A percentile compares a stretch with the other conserved stretches of the same genome.
phyloP scores from a whole-genome alignment of 2,797 vertebrate species.

The Sebastes steindachneri region DNA sequence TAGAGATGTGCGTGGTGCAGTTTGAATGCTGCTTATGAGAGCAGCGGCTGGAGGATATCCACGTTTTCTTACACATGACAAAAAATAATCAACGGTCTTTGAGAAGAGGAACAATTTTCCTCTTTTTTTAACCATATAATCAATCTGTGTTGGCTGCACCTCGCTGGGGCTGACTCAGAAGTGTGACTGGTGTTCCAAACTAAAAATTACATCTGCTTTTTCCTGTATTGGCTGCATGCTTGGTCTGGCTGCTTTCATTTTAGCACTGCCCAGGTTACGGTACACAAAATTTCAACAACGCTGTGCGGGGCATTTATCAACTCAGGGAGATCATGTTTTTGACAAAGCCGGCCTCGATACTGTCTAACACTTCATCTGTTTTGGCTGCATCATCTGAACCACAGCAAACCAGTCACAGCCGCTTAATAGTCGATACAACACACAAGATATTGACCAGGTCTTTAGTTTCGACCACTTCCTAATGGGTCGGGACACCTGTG shows the following conservation, averaged over 20 bases:
- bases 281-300: not conserved
- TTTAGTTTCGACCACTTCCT: constrained; percentile 56
- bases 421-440: constrained; percentile 42
- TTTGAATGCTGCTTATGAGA: not conserved
- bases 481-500: constrained; percentile 56
- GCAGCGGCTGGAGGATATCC: constrained; percentile 3
- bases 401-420: constrained; percentile 25
- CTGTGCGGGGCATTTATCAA: not conserved
- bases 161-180: not conserved
- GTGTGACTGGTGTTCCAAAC: constrained; percentile 1
- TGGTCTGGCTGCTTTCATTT: not conserved
- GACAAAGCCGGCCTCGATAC: constrained; percentile 10
- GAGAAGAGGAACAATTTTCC: not conserved
- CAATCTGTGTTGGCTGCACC: not conserved
- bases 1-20: not conserved
- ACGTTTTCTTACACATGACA: constrained; percentile 18
- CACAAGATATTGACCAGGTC: constrained; percentile 55
- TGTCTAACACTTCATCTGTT: constrained; percentile 5
- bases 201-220: not conserved
- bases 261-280: not conserved
- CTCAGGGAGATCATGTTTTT: not conserved
- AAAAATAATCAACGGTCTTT: constrained; percentile 16
- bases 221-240: not conserved
- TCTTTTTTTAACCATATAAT: not conserved
- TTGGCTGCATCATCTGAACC: constrained; percentile 21